Evolutionary conservation across 2,113 vertebrate species (phyloP).

Genomic region (Megaceryle torquata): DNA sequence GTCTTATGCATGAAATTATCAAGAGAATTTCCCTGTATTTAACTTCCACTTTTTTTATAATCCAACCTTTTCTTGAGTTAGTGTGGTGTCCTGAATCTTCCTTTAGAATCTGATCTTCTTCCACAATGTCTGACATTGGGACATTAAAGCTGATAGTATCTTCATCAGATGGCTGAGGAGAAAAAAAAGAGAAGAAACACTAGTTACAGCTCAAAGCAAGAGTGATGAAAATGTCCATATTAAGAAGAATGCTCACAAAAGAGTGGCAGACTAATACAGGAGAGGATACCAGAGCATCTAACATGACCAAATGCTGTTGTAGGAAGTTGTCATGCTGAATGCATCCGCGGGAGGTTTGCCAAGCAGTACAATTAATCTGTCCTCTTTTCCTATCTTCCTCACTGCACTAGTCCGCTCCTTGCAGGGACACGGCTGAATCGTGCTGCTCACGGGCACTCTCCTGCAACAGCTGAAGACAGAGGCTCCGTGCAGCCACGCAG

Average conservation of each 20-base stretch:
- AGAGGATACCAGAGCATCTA: neutral
- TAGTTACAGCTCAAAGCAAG: neutral
- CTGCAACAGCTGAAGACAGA: neutral
- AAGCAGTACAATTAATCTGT: neutral
- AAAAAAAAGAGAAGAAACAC: neutral
- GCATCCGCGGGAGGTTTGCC: neutral
- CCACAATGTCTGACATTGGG: conserved; percentile 90
- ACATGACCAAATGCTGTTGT: neutral
- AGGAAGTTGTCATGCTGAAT: neutral
- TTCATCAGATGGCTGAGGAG: conserved; percentile 89
- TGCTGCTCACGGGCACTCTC: neutral
- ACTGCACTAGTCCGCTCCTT: neutral
- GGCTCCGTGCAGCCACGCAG: neutral
- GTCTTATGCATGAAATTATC: neutral
- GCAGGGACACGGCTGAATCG: neutral
- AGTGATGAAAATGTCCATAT: neutral
- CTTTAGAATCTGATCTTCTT: conserved; percentile 87
- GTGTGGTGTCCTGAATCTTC: conserved; percentile 83
- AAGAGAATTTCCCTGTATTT: neutral
- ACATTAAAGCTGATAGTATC: conserved; percentile 88
- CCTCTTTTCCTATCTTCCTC: neutral
- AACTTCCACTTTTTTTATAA: neutral
- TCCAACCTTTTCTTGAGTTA: conserved; percentile 83
- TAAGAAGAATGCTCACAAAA: neutral
- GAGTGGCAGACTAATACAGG: neutral